Evolutionary conservation across 2,113 vertebrate species (phyloP).

Genomic region (Chaetops frenatus): DNA sequence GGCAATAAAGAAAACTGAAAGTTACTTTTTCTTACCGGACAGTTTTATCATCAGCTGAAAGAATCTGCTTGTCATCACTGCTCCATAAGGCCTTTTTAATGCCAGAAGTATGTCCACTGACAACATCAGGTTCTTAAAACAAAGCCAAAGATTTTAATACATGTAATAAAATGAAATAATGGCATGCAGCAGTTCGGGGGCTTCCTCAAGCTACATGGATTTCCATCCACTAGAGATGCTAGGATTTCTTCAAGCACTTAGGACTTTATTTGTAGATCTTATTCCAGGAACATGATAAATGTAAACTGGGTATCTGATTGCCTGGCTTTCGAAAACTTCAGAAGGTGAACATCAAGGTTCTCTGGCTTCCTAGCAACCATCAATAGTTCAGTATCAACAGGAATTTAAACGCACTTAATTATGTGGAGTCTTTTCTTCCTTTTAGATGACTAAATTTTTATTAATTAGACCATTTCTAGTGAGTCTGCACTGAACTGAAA

Average conservation of each 20-base stretch:
- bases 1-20: background rate
- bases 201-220: background rate
- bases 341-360: background rate
- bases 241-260: background rate
- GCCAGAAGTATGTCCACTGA: slow-evolving; percentile 90
- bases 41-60: slow-evolving; percentile 96
- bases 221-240: background rate
- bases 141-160: background rate
- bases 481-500: background rate
- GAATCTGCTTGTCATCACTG: slow-evolving; percentile 90
- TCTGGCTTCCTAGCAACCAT: background rate
- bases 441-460: background rate
- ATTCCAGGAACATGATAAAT: background rate
- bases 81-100: slow-evolving; percentile 98
- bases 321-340: background rate
- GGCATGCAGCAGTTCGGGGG: background rate
- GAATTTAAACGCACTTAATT: background rate
- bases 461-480: background rate
- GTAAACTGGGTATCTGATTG: background rate
- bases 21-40: slow-evolving; percentile 78
- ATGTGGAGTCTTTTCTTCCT: background rate
- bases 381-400: background rate
- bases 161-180: background rate
- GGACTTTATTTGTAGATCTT: background rate
- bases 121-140: slow-evolving; percentile 83